Base-by-base conservation (phyloP, 2,888 invertebrate species). In the Caenorhabditis uteleia region DNA sequence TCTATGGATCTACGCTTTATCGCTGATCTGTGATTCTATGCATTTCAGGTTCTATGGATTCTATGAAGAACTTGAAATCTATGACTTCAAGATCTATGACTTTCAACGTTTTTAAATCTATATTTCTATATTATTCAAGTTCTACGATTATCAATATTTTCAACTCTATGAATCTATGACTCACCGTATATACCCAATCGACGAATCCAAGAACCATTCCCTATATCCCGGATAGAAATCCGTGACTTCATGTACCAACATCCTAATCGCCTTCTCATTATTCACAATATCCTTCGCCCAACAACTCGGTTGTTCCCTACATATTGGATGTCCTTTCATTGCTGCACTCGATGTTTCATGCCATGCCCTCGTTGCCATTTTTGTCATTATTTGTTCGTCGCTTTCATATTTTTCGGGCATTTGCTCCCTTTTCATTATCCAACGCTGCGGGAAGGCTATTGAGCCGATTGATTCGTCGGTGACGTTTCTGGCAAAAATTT, bases 361-460 rank as follows among this genome's bases (percentile, higher is more conserved):
- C 65, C 65, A 65, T n/a, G 48, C 50, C 0, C 58, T 33, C 6
- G 65, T 65, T 23, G 65, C 58, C 54, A 65, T 45, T 18, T 49
- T 59, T 14, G 49, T 33, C 10, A 55, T 33, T 1, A 65, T 34
- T 39, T 65, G 65, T 26, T 50, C 33, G 42, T 58, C 58, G 45
- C 46, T 57, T 14, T 33, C 23, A 20, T 55, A 65, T 50, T 54
- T 54, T 16, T 40, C 34, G 8, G 65, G 65, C 10, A 54, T 42
- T 4, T 33, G 36, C 25, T 65, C 58, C 51, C 65, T 39, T 21
- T 65, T 65, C 65, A 65, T 65, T 26, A 65, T 65, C 65, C 65
- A 65, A 10, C 65, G 45, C 38, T 65, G 65, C 1, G 65, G 65
- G 29, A 65, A 65, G 23, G 50, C 58, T 0, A 65, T 39, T 5